Evolutionary conservation across 2,888 invertebrate genomes (phyloP), one percentile per base, ranked within the genome.

Genomic region (Camptogramma bilineatum): DNA sequence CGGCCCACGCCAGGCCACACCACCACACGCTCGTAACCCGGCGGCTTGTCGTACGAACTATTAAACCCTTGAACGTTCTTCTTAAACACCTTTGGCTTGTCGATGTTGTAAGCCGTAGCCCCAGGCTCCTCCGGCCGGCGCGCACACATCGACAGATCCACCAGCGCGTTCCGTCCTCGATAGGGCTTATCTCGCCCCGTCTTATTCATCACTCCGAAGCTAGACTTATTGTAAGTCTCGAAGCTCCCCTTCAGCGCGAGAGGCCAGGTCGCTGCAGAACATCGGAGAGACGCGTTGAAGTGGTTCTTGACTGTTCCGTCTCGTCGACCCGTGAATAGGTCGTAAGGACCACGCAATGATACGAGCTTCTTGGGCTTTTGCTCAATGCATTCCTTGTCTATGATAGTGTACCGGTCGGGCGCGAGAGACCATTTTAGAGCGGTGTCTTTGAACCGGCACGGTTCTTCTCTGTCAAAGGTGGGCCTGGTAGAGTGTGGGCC

Each of bases 221-320:
- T 82, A 13, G 85, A 80, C 21, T 81, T 85, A 17, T 85, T 83
- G 60, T 86, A 87, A 18, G 76, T 86, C 17, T 88, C 87, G 1
- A 93, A 77, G 48, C 79, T 73, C 0, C 87, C 86, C 57, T 81
- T 83, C 0, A 89, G 66, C 0, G 82, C 82, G 7, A 86, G 51
- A 0, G 92, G 92, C 92, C 92, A 93, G 0, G 90, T 85, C 1
- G 85, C 76, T 0, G 90, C 84, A 2, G 75, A 48, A 50, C 80
- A 81, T 70, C 69, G 81, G 19, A 77, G 58, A 8, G 82, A 77
- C 7, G 83, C 87, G 13, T 83, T 86, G 62, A 94, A 94, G 77
- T 94, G 90, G 73, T 94, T 94, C 75, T 94, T 94, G 13, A 94
- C 93, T 0, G 94, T 89, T 3, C 81, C 84, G 69, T 94, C 94